Evolutionary conservation across 2,797 vertebrate species (phyloP), one percentile per base, ranked within the genome.

Genomic region (Graptemys geographica): DNA sequence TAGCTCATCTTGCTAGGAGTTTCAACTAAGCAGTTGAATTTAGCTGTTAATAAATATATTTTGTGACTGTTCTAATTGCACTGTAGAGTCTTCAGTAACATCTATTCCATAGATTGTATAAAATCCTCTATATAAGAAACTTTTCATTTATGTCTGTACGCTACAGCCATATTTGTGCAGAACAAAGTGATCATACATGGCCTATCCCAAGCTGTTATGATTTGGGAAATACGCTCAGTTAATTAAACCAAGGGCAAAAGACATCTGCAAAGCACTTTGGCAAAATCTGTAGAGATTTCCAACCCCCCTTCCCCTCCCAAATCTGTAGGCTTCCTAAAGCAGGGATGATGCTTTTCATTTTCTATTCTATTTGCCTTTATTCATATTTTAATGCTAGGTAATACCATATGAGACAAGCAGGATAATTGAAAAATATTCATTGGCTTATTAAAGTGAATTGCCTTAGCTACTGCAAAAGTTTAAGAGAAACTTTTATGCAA

Each of bases 161-260:
- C n/a, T 85, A 2, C 13, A 85, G 57, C 10, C 0, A 0, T 65
- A 83, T 47, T 25, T 3, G 1, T 0, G 0, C 11, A 53, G 8
- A 11, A 55, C 3, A 49, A 57, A 79, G 41, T 31, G 51, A 93
- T 56, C 0, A 0, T 4, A 28, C 0, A 0, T 91, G 10, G 23
- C 19, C 6, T 57, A 87, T 87, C 3, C 6, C 44, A 93, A 90
- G 56, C 25, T 9, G 28, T 62, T 11, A 6, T 0, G 1, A 85
- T 56, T 5, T 47, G n/a, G 8, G 79, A 89, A 90, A 80, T 37
- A 23, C 37, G 1, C 5, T 81, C 41, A 5, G 33, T 27, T 92
- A 57, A 25, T 59, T 90, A 93, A 90, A 89, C 6, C 13, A 62
- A 81, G 5, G 19, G 19, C 31, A 78, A 74, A 53, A 56, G 6